A percentile compares a stretch with the other conserved stretches of the same genome.
phyloP scores from a whole-genome alignment of 2,113 vertebrate genomes.

The Oxygymnocypris stewartii region DNA sequence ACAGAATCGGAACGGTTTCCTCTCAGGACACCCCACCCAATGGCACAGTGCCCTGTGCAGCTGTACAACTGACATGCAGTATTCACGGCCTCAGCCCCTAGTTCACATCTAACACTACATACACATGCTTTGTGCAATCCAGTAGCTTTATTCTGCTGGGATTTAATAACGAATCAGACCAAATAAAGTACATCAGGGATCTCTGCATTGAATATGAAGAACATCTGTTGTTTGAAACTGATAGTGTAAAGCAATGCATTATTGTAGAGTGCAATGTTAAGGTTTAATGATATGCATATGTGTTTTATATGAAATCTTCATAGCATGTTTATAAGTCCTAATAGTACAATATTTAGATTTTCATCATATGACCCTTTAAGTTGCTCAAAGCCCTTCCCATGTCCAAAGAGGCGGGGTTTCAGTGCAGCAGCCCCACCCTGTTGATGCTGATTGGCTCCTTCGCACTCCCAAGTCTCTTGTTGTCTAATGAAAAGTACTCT shows the following conservation, averaged over 20 bases:
- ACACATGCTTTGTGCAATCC: neutral
- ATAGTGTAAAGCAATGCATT: neutral
- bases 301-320: neutral
- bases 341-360: neutral
- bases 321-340: neutral
- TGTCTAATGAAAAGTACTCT: slow-evolving; percentile 44
- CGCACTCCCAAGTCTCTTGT: slow-evolving; percentile 15
- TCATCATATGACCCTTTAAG: neutral
- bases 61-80: slow-evolving; percentile 67
- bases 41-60: slow-evolving; percentile 68
- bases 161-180: neutral
- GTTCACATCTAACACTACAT: neutral
- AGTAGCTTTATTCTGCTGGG: neutral
- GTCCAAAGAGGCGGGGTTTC: slow-evolving; percentile 15
- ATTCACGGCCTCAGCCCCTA: slow-evolving; percentile 49
- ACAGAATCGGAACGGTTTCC: slow-evolving; percentile 64
- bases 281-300: neutral
- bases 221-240: neutral
- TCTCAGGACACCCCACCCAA: slow-evolving; percentile 70
- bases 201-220: neutral
- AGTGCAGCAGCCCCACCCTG: slow-evolving; percentile 32
- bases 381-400: neutral
- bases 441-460: slow-evolving; percentile 53
- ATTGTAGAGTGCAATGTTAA: neutral
- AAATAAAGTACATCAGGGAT: neutral